A percentile compares a stretch with the other conserved stretches of the same genome.
Conservation (phyloP, 1,140 invertebrate genomes). For the Drosophila yakuba region DNA sequence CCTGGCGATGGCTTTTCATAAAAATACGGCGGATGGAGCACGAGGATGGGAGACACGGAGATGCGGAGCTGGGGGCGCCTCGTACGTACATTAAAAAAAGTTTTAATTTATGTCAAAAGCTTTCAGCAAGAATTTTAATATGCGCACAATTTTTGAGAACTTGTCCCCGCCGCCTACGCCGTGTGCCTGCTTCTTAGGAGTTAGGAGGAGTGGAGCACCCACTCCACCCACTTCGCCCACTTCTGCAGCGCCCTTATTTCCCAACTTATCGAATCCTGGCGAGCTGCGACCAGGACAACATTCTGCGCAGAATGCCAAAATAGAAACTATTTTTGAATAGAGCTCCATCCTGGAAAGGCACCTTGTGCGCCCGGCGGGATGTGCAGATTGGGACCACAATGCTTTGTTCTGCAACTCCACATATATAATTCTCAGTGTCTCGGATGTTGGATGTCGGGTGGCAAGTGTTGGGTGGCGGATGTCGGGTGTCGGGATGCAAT, state of each 20-base stretch:
- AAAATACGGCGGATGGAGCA: conserved; percentile 9
- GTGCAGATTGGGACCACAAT: not conserved
- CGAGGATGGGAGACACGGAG: too few species aligned
- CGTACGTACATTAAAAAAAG: conserved; percentile 55
- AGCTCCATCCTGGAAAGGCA: too few species aligned
- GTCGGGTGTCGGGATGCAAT: not conserved
- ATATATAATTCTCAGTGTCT: not conserved
- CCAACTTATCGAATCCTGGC: conserved; percentile 7
- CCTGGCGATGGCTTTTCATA: conserved; percentile 1
- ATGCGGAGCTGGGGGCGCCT: not conserved
- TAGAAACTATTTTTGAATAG: not conserved
- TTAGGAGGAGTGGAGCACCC: not conserved
- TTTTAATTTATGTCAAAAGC: conserved; percentile 85
- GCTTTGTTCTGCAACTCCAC: not conserved
- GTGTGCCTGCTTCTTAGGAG: not conserved
- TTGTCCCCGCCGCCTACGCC: conserved; percentile 33
- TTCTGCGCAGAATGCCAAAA: conserved; percentile 1
- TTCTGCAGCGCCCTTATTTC: not conserved
- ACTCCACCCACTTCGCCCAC: not conserved
- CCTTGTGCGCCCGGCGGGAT: not conserved
- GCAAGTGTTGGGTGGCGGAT: too few species aligned
- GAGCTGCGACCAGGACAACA: not conserved
- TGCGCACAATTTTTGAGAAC: conserved; percentile 80
- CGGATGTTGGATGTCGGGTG: too few species aligned
- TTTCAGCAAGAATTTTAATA: conserved; percentile 84